A percentile compares a stretch with the other conserved stretches of the same genome.
phyloP scores from a whole-genome alignment of 2,113 vertebrate genomes.

The Cottus gobio region DNA sequence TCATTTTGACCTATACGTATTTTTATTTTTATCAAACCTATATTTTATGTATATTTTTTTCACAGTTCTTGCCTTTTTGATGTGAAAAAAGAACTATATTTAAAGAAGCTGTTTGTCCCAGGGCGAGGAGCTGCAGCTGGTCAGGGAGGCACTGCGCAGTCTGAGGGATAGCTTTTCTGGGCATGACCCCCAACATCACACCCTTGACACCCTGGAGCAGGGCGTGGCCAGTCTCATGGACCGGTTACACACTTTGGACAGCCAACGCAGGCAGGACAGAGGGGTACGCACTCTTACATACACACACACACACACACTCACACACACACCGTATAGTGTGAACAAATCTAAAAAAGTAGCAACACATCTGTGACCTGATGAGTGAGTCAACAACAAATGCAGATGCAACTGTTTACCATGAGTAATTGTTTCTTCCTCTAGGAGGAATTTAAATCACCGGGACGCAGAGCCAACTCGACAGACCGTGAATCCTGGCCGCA shows the following conservation, averaged over 20 bases:
- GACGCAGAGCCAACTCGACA: constrained; percentile 85
- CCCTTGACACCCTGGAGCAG: constrained; percentile 96
- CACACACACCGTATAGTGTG: constrained; percentile 3
- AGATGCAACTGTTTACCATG: constrained; percentile 19
- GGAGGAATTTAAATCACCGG: constrained; percentile 87
- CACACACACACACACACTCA: not conserved
- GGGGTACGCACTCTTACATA: constrained; percentile 79
- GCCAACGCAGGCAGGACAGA: constrained; percentile 88
- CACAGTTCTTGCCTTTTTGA: not conserved
- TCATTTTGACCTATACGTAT: not conserved
- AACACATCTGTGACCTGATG: constrained; percentile 15
- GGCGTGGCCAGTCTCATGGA: constrained; percentile 94
- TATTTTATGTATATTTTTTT: not conserved
- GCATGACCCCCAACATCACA: constrained; percentile 97
- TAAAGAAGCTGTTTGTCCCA: constrained; percentile 62
- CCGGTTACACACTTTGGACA: constrained; percentile 85
- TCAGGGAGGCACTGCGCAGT: constrained; percentile 93
- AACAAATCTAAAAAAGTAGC: constrained; percentile 19
- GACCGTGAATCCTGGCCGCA: constrained; percentile 94
- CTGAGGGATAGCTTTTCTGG: constrained; percentile 94
- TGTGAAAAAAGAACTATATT: not conserved
- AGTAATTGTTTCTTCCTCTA: constrained; percentile 68
- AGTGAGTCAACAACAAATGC: constrained; percentile 27
- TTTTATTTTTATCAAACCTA: not conserved
- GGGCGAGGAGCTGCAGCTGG: constrained; percentile 92